Percentiles rank a stretch among this genome's conserved stretches.
Conservation (phyloP, 2,797 vertebrate species). For the Luscinia luscinia region DNA sequence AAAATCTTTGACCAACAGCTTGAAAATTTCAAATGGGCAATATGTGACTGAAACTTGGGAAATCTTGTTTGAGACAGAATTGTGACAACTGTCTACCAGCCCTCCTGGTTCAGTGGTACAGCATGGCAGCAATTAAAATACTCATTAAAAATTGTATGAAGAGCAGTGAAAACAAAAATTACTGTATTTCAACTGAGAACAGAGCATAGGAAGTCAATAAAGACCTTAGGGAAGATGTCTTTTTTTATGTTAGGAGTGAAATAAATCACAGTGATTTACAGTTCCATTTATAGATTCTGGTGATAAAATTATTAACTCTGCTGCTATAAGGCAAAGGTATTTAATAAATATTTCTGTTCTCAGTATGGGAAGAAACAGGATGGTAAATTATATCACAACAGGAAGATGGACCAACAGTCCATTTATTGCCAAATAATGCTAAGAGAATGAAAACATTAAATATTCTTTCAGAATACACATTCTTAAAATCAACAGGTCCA, state of each 20-base stretch:
- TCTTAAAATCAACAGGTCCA: not conserved
- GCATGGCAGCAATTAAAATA: not conserved
- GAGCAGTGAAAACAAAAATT: not conserved
- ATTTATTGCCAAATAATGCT: not conserved
- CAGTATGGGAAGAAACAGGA: not conserved
- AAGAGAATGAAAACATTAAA: not conserved
- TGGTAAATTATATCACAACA: slow-evolving; percentile 4
- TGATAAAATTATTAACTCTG: slow-evolving; percentile 60
- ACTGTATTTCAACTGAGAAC: slow-evolving; percentile 5
- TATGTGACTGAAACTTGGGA: not conserved
- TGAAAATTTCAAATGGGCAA: not conserved
- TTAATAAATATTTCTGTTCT: slow-evolving; percentile 57
- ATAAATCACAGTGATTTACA: slow-evolving; percentile 53
- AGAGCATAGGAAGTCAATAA: slow-evolving; percentile 52
- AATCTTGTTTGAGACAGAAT: not conserved
- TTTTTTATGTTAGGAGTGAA: slow-evolving; percentile 37
- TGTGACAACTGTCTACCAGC: not conserved
- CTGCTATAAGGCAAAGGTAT: slow-evolving; percentile 36
- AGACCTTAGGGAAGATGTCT: slow-evolving; percentile 49
- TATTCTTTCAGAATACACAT: not conserved
- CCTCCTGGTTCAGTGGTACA: not conserved
- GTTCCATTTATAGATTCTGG: slow-evolving; percentile 10
- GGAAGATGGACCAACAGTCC: not conserved
- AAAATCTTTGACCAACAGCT: not conserved
- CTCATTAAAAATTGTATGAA: slow-evolving; percentile 36